A percentile compares a stretch with the other conserved stretches of the same genome.
phyloP scores from a whole-genome alignment of 2,113 vertebrate genomes.

The Erythrocercus mccallii region DNA sequence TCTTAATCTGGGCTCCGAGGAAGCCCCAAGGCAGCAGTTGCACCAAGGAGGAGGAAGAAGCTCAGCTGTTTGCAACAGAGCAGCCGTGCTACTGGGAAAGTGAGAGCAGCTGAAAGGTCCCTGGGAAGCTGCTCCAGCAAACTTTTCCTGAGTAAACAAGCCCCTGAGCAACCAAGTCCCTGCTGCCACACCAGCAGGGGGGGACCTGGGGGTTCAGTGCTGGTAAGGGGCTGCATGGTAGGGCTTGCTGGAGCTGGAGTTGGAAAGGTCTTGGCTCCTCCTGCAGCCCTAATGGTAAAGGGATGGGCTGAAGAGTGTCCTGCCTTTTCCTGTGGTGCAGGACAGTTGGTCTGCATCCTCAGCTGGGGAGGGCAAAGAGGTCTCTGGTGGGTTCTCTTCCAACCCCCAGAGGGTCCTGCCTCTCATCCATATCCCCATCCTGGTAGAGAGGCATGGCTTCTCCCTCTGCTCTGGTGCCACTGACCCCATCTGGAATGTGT shows the following conservation, averaged over 20 bases:
- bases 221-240: background rate
- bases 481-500: background rate
- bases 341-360: background rate
- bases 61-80: background rate
- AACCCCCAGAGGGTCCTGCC: background rate
- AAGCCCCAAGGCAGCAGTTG: background rate
- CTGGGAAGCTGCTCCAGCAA: background rate
- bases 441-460: accelerated
- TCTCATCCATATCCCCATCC: background rate
- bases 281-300: background rate
- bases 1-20: background rate
- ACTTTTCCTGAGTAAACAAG: background rate
- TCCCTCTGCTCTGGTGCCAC: background rate
- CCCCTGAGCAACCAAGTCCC: background rate
- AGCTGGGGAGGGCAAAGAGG: background rate
- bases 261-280: background rate
- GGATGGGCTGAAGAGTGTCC: background rate
- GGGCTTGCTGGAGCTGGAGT: background rate
- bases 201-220: background rate
- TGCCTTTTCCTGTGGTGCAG: background rate
- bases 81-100: background rate
- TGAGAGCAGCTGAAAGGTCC: background rate
- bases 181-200: background rate
- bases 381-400: background rate
- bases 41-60: background rate